phyloP scores from a whole-genome alignment of 2,113 vertebrate species.

The Lepus americanus region DNA sequence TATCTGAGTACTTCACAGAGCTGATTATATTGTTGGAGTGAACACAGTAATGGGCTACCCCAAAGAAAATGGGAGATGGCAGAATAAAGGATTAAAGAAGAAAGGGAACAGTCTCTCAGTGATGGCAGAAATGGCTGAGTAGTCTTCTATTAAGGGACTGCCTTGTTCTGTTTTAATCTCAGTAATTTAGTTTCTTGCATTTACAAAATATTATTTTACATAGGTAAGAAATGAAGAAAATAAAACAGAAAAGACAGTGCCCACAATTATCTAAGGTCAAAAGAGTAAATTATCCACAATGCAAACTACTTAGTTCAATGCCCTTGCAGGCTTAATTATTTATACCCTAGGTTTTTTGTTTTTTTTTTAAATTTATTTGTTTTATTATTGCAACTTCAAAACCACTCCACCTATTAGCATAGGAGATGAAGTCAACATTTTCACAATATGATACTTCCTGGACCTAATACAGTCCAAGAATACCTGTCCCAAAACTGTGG shows the following conservation, averaged over 20 bases:
- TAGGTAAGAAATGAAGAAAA: background rate
- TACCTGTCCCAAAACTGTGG: background rate
- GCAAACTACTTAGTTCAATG: slow-evolving; percentile 11
- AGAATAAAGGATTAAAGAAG: background rate
- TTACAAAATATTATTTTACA: slow-evolving; percentile 44
- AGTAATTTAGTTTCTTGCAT: background rate
- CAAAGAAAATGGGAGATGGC: background rate
- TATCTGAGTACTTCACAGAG: background rate
- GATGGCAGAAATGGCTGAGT: background rate
- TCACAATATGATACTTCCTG: slow-evolving; percentile 20
- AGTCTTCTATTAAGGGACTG: background rate
- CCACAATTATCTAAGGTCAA: slow-evolving; percentile 45
- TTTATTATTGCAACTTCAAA: slow-evolving; percentile 28
- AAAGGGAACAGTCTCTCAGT: background rate
- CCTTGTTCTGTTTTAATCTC: slow-evolving; percentile 9
- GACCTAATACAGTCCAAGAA: background rate
- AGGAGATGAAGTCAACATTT: slow-evolving; percentile 29
- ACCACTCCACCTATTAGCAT: background rate
- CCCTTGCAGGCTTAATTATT: background rate
- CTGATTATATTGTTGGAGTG: background rate
- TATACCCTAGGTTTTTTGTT: background rate
- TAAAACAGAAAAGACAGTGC: background rate
- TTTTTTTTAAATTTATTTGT: background rate
- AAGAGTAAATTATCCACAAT: background rate
- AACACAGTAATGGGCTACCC: background rate